Evolutionary conservation across 2,888 invertebrate species (phyloP), one percentile per base, ranked within the genome.

Genomic region (Megaustenia siamemsis): DNA sequence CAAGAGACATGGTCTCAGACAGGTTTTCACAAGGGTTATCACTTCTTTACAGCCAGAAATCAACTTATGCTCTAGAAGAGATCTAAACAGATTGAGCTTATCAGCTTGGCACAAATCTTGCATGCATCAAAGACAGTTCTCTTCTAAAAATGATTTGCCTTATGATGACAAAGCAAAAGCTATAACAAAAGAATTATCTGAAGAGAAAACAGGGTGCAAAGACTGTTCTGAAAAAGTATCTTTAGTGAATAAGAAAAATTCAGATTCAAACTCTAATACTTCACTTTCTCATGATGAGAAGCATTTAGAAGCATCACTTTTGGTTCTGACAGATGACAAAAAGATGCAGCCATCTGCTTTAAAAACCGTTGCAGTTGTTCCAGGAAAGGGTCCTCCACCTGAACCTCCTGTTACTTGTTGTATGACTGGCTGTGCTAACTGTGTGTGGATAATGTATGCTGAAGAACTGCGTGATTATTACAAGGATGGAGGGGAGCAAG

Each of bases 361-460:
- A 38, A 85, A 82, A 63, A 86, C 86, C 18, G 63, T 77, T 68
- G 82, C 84, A 3, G 83, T 91, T 5, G 88, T 91, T 4, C 90
- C 91, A 12, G 92, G 91, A 15, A 94, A 83, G 93, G 91, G 86
- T 87, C 93, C 87, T 91, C 95, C 93, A 15, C 96, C 96, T 21
- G 96, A 96, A 86, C 96, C 95, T 63, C 98, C 98, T 0, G 96
- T 97, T 3, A 96, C 96, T 43, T 98, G 98, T 93, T 98, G 98
- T 92, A 97, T 97, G 96, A 97, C 97, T 0, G 98, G 98, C 0
- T 98, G 98, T 94, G 95, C 96, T 0, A 98, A 98, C 94, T 98
- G 98, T 93, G 98, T 98, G 8, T 98, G 97, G 96, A 96, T 98
- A 80, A 96, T 96, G 28, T 98, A 98, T 95, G 98, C 97, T 0